A percentile compares a stretch with the other conserved stretches of the same genome.
Evolutionary conservation across 2,888 invertebrate genomes (phyloP).

Genomic region (Hoplodrina ambigua): DNA sequence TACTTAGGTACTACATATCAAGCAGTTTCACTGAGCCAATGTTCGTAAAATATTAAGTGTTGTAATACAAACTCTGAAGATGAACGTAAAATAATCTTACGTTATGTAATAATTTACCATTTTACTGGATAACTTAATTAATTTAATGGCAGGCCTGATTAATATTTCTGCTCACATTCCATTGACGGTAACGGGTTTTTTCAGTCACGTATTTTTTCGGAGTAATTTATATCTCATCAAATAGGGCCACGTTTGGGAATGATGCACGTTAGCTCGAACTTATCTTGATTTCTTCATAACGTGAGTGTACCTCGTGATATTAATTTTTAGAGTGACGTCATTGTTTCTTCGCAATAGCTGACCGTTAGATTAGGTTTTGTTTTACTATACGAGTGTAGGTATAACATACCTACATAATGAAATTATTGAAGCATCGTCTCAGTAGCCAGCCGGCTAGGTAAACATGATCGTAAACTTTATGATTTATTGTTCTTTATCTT

Average conservation of each 20-base stretch:
- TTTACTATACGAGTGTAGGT: conserved; percentile 27
- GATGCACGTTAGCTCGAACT: conserved; percentile 20
- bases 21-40: conserved; percentile 29
- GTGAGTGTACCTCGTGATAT: conserved; percentile 49
- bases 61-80: conserved; percentile 24
- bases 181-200: neutral
- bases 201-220: neutral
- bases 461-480: conserved; percentile 75
- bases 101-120: neutral
- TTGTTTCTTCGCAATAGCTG: conserved; percentile 47
- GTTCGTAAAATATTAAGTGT: conserved; percentile 33
- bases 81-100: conserved; percentile 19
- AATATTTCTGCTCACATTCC: neutral
- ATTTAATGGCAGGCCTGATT: neutral
- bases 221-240: conserved; percentile 7
- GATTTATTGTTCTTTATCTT: conserved; percentile 76
- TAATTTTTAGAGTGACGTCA: conserved; percentile 62
- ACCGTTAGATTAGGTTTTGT: conserved; percentile 44
- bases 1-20: conserved; percentile 25
- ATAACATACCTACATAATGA: conserved; percentile 44
- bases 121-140: conserved; percentile 5
- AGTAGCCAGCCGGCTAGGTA: conserved; percentile 46
- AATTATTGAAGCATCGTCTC: conserved; percentile 40
- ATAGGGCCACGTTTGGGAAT: conserved; percentile 26
- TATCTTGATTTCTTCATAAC: conserved; percentile 49